These are phyloP conservation scores for Solea senegalensis DNA, from an alignment of 2,113 vertebrate species.

Conservation along the genomic window DNA sequence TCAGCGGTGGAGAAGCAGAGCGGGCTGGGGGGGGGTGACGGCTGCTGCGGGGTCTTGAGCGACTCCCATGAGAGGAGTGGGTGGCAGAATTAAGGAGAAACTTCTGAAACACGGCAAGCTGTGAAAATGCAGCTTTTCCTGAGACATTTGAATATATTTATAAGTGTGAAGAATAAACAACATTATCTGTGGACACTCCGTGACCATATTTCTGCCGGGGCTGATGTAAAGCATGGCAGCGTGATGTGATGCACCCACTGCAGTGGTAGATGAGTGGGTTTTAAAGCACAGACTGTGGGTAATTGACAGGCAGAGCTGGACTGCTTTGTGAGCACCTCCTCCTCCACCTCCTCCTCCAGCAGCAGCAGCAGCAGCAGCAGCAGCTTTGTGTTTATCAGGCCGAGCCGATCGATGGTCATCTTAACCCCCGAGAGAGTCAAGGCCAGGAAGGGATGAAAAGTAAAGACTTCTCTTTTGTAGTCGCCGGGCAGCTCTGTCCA, in stretches of 20 bases:
- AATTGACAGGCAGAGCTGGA: constrained; percentile 70
- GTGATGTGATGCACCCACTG: constrained; percentile 23
- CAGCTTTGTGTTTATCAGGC: constrained; percentile 67
- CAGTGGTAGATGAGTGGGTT: constrained; percentile 10
- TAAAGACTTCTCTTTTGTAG: constrained; percentile 68
- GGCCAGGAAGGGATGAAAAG: constrained; percentile 59
- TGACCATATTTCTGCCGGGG: constrained; percentile 13
- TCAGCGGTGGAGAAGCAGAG: constrained; percentile 28
- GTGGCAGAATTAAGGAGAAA: constrained; percentile 47
- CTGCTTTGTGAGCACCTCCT: constrained; percentile 48
- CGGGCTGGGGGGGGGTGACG: constrained; percentile 14
- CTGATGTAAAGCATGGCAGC: constrained; percentile 17
- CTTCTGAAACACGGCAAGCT: constrained; percentile 46
- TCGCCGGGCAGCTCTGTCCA: constrained; percentile 45
- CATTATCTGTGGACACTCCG: not conserved
- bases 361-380: constrained; percentile 57
- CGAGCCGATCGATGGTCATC: constrained; percentile 73
- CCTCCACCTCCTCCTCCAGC: constrained; percentile 46
- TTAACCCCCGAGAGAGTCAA: constrained; percentile 51
- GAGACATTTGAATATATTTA: constrained; percentile 23
- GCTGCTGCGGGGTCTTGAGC: constrained; percentile 41
- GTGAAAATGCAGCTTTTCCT: constrained; percentile 14
- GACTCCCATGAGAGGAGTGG: constrained; percentile 57
- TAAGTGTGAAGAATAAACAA: constrained; percentile 31
- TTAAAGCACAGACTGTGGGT: constrained; percentile 45